Base-by-base conservation (phyloP, 1,140 invertebrate species). In the Penaeus vannamei region DNA sequence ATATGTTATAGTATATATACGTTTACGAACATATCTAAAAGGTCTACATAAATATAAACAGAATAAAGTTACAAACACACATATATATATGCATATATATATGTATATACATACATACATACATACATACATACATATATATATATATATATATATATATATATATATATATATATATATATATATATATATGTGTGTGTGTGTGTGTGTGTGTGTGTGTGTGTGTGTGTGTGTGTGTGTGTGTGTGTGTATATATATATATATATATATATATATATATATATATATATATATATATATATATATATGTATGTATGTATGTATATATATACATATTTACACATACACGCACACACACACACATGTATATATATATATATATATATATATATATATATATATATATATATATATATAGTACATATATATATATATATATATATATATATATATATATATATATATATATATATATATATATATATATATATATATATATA, bases 111-210 rank as follows among this genome's bases (percentile, higher is more conserved):
- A 26, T 10, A 76, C 26, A 76, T 36, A 76, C 20, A 76, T 36
- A 76, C 20, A 76, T 36, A 76, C 20, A 29, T 36, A 29, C 8
- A 29, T 26, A 29, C 29, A 32, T 76, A 32, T 76, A 32, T 32
- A 76, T 32, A 76, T 76, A 76, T 76, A 76, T 76, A 76, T 36
- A 76, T 76, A 76, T 76, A 76, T 76, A 76, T 76, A 76, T 36
- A 76, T 76, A 76, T 36, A 76, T 76, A 76, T 76, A 36, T 76
- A 76, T 76, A 76, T 76, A 36, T 76, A 76, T 76, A 76, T 14
- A 76, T 76, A 14, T 32, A 76, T 76, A 22, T 32, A 29, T 76
- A 29, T 32, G 5, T 76, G 5, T 32, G 5, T 32, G 29, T 72
- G 23, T 29, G 29, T 72, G 29, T 72, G 29, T 32, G 29, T 72